Base-by-base conservation (phyloP, 1,140 invertebrate genomes). In the Planococcus citri region DNA sequence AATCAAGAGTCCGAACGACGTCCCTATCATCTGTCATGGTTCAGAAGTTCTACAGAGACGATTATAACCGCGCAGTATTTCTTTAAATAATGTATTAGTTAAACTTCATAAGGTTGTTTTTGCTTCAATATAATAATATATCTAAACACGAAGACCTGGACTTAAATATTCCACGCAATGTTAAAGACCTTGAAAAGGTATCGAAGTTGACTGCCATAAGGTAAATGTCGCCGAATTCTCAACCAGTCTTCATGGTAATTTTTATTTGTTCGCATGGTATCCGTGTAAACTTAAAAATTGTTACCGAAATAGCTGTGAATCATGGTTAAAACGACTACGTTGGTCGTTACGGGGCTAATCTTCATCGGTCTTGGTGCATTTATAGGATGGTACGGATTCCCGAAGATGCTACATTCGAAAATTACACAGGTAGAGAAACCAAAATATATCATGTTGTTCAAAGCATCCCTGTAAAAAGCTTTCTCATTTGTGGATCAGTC, bases 361-460 rank as follows among this genome's bases (percentile, higher is more conserved):
- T 51, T 69, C 25, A 21, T 71, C 4, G 12, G 27, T 25, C 14
- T 71, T 17, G 57, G 68, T n/a, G 27, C 68, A 20, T 37, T 61
- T 22, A 33, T 71, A 10, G 71, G 71, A 71, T 71, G 71, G 71
- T 61, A 29, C n/a, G 71, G 9, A 27, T 71, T 71, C 21, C 71
- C 71, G 24, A 71, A 67, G 10, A 22, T 71, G 27, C 21, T 71
- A 22, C 29, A 69, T 27, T 41, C 37, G 8, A 71, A 71, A 67
- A 41, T 71, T 1, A 41, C 61, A 12, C 21, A 71, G 71, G 71
- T 71, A 67, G 25, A 24, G 17, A 64, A 58, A 64, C 6, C 24
- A 21, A 24, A 64, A 64, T 24, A 58, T 20, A n/a, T n/a, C n/a
- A n/a, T n/a, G n/a, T n/a, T n/a, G n/a, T n/a, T n/a, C n/a, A n/a